Base-by-base conservation (phyloP, 2,113 vertebrate species). In the Heliornis fulica region DNA sequence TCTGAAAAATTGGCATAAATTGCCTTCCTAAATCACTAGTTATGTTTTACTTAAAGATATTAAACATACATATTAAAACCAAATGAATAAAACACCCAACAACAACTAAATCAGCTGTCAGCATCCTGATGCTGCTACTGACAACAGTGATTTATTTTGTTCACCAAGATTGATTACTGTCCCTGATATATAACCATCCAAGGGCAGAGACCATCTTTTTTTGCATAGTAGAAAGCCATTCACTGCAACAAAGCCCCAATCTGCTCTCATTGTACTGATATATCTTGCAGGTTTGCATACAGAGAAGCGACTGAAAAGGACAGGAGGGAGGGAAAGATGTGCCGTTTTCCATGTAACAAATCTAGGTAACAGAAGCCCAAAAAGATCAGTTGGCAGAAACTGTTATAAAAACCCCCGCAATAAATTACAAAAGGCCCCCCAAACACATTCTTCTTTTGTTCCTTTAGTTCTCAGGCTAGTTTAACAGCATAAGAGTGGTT, bases 101-200 rank as follows among this genome's bases (percentile, higher is more conserved):
- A 50, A 36, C 77, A 83, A 71, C 28, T 89, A 81, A 94, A 95
- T 69, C 87, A 93, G 46, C 32, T 84, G 66, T 95, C 94, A 90
- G 78, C 70, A 80, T 66, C 59, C 50, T 77, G 79, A 83, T 79
- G 51, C 50, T 83, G 75, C 70, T 63, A 3, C 70, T 80, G 84
- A 96, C 94, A 96, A 74, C 51, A 51, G 78, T 89, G 66, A 95
- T 95, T 95, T 94, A 92, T 96, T 95, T 95, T 91, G 70, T 74
- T 94, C 84, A 54, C 71, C 31, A 90, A 94, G 91, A 94, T 93
- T 31, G 15, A 94, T 95, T 85, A 80, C 83, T 89, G 68, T 96
- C 75, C 78, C 93, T 96, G 63, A 76, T 83, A 51, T 63, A 77
- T 36, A 87, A 83, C 75, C 70, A 90, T 85, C 66, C 89, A 95